Percentiles rank a stretch among this genome's conserved stretches.
Conservation (phyloP, 2,888 invertebrate genomes). For the Ennomos erosarius region DNA sequence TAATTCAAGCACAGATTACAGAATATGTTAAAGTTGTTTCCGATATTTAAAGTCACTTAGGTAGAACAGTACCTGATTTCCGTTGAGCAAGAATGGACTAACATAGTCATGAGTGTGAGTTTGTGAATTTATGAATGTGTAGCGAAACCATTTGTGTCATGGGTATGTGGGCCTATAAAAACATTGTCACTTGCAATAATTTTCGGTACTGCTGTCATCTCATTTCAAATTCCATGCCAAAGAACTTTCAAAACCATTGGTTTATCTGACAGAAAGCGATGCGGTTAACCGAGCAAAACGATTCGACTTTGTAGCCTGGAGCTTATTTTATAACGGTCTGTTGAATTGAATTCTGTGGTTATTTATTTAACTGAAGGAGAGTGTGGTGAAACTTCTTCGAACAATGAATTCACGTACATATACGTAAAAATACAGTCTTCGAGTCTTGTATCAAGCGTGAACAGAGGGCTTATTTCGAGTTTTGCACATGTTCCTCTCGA, state of each 20-base stretch:
- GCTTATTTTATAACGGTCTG: slow-evolving; percentile 83
- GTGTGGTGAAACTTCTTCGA: slow-evolving; percentile 52
- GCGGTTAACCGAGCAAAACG: slow-evolving; percentile 83
- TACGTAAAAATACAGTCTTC: too few relatives aligned
- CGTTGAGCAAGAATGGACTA: too few relatives aligned
- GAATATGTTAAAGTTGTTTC: too few relatives aligned
- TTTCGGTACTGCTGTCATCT: slow-evolving; percentile 20
- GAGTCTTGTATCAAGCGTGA: too few relatives aligned
- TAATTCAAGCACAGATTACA: too few relatives aligned
- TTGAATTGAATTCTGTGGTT: slow-evolving; percentile 84
- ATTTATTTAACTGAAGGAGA: slow-evolving; percentile 78
- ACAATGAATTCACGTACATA: slow-evolving; percentile 38
- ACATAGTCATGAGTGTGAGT: too few relatives aligned
- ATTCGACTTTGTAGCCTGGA: slow-evolving; percentile 80
- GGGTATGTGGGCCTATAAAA: background rate
- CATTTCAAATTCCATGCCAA: slow-evolving; percentile 63
- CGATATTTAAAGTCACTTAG: too few relatives aligned
- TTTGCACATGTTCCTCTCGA: too few relatives aligned
- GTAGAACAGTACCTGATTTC: too few relatives aligned
- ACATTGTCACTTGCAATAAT: background rate
- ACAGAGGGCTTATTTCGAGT: too few relatives aligned
- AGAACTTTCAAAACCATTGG: slow-evolving; percentile 76
- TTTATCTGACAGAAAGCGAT: slow-evolving; percentile 75
- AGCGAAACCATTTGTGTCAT: too few relatives aligned
- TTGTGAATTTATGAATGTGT: too few relatives aligned